Evolutionary conservation across 2,797 vertebrate genomes (phyloP).

Genomic region (Chromobotia macracanthus): DNA sequence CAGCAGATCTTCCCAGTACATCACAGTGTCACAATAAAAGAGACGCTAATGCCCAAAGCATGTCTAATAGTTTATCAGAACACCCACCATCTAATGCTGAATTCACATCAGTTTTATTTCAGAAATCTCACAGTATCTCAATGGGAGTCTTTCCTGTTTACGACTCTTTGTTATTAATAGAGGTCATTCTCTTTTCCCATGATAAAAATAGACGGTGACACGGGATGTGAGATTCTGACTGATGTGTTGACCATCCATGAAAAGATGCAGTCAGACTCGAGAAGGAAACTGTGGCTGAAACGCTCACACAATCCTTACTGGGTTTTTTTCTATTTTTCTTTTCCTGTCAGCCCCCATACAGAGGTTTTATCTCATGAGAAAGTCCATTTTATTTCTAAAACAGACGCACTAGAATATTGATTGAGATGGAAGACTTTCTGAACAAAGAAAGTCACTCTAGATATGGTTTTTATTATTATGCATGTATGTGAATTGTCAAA

Average conservation of each 20-base stretch:
- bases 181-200: conserved; percentile 29
- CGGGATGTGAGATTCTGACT: conserved; percentile 50
- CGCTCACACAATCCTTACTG: neutral
- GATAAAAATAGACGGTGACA: conserved; percentile 47
- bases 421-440: neutral
- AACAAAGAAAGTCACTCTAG: neutral
- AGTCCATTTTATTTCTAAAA: neutral
- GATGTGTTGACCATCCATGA: conserved; percentile 47
- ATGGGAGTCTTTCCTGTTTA: conserved; percentile 46
- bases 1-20: no score
- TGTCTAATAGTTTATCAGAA: neutral
- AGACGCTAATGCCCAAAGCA: no score
- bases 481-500: neutral
- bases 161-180: neutral
- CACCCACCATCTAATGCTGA: neutral
- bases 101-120: conserved; percentile 5
- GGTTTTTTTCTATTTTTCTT: neutral
- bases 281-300: neutral
- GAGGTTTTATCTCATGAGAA: conserved; percentile 6
- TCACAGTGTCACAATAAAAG: no score
- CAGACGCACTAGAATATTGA: conserved; percentile 11
- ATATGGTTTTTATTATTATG: neutral
- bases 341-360: conserved; percentile 1
- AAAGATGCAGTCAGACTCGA: conserved; percentile 48
- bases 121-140: conserved; percentile 24